Percentiles rank a stretch among this genome's conserved stretches.
Conservation (phyloP, 2,113 vertebrate species). For the Bubo bubo region DNA sequence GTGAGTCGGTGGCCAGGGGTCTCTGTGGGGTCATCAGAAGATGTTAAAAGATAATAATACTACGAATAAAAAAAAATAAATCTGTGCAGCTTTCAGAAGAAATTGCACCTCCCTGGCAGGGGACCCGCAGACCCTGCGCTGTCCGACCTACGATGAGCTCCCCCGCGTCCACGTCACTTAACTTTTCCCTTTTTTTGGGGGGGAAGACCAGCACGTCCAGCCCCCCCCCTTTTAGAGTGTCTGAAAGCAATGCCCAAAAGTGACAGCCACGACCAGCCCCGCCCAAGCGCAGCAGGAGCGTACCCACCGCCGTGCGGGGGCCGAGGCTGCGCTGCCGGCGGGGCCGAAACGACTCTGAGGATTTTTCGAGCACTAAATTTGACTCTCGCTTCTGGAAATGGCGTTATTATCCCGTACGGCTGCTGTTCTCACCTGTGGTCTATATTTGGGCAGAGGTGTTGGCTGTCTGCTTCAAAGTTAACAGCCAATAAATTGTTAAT, state of each 20-base stretch:
- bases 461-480: background rate
- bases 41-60: background rate
- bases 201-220: background rate
- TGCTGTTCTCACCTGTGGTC: background rate
- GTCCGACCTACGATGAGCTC: too few species aligned
- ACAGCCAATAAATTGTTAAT: background rate
- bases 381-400: background rate
- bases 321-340: accelerated
- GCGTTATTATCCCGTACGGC: too few species aligned
- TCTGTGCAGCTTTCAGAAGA: background rate
- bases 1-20: accelerated
- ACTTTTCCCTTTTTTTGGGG: background rate
- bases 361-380: too few species aligned
- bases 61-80: background rate
- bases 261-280: accelerated
- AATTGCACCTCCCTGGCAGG: background rate
- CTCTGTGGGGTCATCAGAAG: accelerated
- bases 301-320: background rate
- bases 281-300: background rate
- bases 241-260: too few species aligned
- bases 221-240: background rate
- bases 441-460: background rate
- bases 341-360: accelerated
- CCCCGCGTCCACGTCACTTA: accelerated
- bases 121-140: too few species aligned